Evolutionary conservation across 53 echinoderm and acorn worm genomes (phyloP), one percentile per base, ranked within the genome.

Genomic region (Holothuria leucospilota): DNA sequence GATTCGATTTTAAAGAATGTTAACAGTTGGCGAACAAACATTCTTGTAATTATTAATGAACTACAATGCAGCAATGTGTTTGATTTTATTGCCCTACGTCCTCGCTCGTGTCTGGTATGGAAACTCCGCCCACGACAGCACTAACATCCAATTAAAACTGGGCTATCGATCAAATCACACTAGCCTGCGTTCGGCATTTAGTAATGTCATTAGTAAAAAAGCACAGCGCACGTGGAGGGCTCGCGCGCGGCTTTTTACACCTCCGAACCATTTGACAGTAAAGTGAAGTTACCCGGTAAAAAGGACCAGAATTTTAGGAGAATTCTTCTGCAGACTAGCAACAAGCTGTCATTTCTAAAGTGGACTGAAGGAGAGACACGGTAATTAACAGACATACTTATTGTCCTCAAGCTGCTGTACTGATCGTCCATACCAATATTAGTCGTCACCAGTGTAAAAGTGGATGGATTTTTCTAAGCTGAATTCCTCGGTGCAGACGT

Each of bases 21-120:
- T 75, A 75, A 75, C 75, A 75, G 75, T 75, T 75, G 75, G 75
- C 75, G 75, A 75, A 75, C 75, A 75, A 75, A 75, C 75, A 75
- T 42, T 46, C 75, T 75, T 75, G 75, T 75, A 51, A 52, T 75
- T 49, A 49, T 75, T 51, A 75, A 27, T 46, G 75, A 75, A 75
- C 51, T 75, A 75, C 75, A 75, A 75, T 75, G 75, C 51, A 26
- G 52, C 75, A 75, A 75, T 75, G 52, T 75, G 75, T 42, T 75
- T 75, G 75, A 75, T 75, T 75, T 75, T 52, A 75, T 75, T 75
- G 75, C 75, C 25, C 75, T 51, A 51, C 75, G 75, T 49, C 75
- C 51, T 49, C 26, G 51, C 75, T 49, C 75, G 75, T 75, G 75
- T 75, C 75, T 49, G 51, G 20, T 75, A 49, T 75, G 23, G 51